Evolutionary conservation across 1,140 invertebrate genomes (phyloP).

Genomic region (Reticulitermes speratus): DNA sequence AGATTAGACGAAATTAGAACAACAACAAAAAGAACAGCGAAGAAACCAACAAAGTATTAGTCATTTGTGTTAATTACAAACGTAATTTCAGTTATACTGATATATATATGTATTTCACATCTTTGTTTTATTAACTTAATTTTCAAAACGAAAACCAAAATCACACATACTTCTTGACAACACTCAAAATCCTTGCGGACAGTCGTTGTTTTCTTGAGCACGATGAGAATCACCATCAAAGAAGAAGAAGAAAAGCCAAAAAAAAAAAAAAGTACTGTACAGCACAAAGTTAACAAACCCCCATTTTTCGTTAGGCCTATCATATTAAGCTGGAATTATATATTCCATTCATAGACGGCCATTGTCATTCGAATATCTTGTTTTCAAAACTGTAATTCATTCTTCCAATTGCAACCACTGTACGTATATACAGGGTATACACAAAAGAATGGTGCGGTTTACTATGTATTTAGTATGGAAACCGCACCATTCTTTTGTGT

Average conservation of each 20-base stretch:
- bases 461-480: too few species aligned
- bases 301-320: background rate
- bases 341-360: background rate
- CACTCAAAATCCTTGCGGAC: background rate
- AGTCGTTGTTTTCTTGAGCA: constrained; percentile 22
- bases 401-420: background rate
- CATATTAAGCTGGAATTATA: background rate
- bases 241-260: background rate
- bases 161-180: background rate
- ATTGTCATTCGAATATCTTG: background rate
- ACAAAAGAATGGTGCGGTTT: too few species aligned
- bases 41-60: background rate
- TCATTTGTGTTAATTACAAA: background rate
- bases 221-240: background rate
- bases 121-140: background rate
- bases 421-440: background rate
- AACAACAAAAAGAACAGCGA: background rate
- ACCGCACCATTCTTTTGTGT: too few species aligned
- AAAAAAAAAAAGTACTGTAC: background rate
- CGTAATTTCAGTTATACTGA: background rate
- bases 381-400: background rate
- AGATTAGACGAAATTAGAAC: too few species aligned
- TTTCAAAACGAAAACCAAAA: background rate
- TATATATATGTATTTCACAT: background rate
- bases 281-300: background rate